A percentile compares a stretch with the other conserved stretches of the same genome.
Conservation (phyloP, 2,113 vertebrate species). For the Monarcha castaneiventris region DNA sequence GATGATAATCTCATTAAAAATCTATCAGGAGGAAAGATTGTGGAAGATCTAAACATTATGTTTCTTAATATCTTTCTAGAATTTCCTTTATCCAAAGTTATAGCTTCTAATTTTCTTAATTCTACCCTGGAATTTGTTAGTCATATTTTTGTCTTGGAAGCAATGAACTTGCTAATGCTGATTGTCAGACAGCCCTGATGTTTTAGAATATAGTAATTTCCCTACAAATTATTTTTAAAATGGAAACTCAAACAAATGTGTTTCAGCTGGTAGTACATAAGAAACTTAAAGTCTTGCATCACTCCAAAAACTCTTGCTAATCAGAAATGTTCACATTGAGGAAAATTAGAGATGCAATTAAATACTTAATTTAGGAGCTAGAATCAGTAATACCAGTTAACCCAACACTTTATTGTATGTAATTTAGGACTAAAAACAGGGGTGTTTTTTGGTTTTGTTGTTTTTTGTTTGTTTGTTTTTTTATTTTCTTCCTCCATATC, state of each 20-base stretch:
- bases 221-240: background rate
- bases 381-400: background rate
- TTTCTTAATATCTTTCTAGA: background rate
- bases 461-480: background rate
- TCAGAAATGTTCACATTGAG: background rate
- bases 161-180: background rate
- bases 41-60: background rate
- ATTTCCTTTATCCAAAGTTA: background rate
- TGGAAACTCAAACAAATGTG: background rate
- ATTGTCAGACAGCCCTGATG: background rate
- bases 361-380: background rate
- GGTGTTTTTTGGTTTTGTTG: no score
- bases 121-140: background rate
- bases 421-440: background rate
- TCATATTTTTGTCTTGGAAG: background rate
- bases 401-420: background rate
- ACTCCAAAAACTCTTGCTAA: background rate
- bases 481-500: background rate
- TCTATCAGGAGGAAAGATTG: background rate
- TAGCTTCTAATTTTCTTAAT: background rate
- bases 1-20: background rate
- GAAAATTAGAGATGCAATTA: background rate
- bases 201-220: background rate
- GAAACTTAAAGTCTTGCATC: background rate
- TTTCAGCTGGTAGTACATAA: background rate